These are phyloP conservation scores for Idaea dimidiata DNA, from an alignment of 2,888 invertebrate species.

Conservation along the genomic window DNA sequence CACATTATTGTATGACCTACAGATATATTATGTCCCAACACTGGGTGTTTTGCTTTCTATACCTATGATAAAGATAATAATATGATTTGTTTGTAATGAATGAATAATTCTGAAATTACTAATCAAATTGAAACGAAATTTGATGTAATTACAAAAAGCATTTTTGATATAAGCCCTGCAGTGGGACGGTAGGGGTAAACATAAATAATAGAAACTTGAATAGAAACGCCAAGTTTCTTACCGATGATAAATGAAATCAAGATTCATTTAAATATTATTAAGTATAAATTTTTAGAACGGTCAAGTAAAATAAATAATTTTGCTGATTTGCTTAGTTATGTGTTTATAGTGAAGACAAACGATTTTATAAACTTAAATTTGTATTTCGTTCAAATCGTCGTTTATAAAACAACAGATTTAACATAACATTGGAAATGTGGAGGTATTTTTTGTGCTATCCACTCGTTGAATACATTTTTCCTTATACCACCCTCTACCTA, in stretches of 20 bases:
- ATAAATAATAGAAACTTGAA: too few species aligned
- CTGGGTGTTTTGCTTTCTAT: conserved; percentile 6
- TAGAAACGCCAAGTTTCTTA: too few species aligned
- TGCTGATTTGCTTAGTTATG: too few species aligned
- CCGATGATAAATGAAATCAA: too few species aligned
- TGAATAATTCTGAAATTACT: conserved; percentile 11
- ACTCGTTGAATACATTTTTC: conserved; percentile 4
- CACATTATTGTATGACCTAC: background rate
- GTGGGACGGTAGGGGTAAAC: too few species aligned
- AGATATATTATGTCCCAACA: conserved; percentile 3
- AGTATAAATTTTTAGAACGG: too few species aligned
- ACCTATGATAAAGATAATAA: conserved; percentile 7
- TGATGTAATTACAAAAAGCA: too few species aligned
- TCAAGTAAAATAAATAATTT: too few species aligned
- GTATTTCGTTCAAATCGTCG: conserved; percentile 10
- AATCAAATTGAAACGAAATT: too few species aligned
- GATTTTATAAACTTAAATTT: background rate
- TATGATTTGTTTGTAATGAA: conserved; percentile 1
- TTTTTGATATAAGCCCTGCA: too few species aligned
- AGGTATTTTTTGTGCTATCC: conserved; percentile 4
- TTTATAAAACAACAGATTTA: conserved; percentile 21
- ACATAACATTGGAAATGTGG: conserved; percentile 12
- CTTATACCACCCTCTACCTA: background rate
- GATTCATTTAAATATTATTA: too few species aligned
- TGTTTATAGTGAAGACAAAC: too few species aligned